Conservation (phyloP, 2,113 vertebrate species). For the Eretmochelys imbricata region DNA sequence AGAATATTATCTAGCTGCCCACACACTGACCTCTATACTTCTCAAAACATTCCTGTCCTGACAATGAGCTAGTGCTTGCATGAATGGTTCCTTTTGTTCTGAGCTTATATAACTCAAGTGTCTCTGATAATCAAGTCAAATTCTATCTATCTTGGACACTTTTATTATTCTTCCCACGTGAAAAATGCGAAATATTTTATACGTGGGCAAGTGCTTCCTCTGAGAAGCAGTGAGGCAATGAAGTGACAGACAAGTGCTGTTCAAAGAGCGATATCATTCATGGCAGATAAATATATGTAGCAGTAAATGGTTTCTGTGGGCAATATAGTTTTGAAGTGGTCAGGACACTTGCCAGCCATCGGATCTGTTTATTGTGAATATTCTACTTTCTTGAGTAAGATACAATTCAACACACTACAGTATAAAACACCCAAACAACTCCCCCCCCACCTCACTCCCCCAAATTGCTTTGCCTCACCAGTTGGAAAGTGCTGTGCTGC, state of each 20-base stretch:
- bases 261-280: slow-evolving; percentile 31
- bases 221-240: slow-evolving; percentile 36
- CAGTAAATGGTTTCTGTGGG: not conserved
- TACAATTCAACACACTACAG: not conserved
- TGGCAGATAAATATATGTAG: slow-evolving; percentile 40
- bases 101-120: not conserved
- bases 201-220: slow-evolving; percentile 11
- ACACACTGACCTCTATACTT: not conserved
- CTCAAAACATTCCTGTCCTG: not conserved
- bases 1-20: not conserved
- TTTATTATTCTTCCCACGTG: not conserved
- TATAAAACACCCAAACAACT: not conserved
- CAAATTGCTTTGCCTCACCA: not conserved
- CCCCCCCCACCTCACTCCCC: not conserved
- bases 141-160: not conserved
- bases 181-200: slow-evolving; percentile 56
- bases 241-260: not conserved
- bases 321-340: slow-evolving; percentile 25
- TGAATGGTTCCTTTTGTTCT: slow-evolving; percentile 36
- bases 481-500: not conserved
- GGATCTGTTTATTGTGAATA: not conserved
- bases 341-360: not conserved
- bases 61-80: not conserved
- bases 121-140: slow-evolving; percentile 9
- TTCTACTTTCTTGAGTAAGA: not conserved